phyloP scores from a whole-genome alignment of 2,888 invertebrate species.

The Drosophila rellima region DNA sequence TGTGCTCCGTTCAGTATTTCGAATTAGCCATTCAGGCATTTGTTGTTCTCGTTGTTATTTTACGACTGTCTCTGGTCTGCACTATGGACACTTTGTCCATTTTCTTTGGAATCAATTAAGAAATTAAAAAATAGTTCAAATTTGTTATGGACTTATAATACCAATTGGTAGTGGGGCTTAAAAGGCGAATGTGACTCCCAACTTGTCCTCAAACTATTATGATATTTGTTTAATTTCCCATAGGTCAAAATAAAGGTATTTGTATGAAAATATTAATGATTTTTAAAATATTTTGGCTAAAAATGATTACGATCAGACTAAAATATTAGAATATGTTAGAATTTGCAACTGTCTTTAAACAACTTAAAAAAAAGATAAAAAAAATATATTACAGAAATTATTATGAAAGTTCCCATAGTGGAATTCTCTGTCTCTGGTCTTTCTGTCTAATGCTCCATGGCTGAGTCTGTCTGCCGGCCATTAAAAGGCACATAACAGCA shows the following conservation, averaged over 20 bases:
- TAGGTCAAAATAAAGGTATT: too few relatives aligned
- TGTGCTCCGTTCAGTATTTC: conserved; percentile 10
- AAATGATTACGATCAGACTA: too few relatives aligned
- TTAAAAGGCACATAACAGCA: conserved; percentile 30
- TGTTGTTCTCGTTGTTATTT: conserved; percentile 1
- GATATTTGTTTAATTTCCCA: too few relatives aligned
- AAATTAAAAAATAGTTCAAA: not conserved
- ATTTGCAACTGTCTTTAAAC: too few relatives aligned
- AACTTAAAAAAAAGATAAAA: too few relatives aligned
- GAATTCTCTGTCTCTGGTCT: not conserved
- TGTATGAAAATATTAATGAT: too few relatives aligned
- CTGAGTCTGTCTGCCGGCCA: conserved; percentile 43
- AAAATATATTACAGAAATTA: not conserved
- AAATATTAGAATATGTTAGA: too few relatives aligned
- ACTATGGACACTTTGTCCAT: not conserved
- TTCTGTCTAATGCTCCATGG: conserved; percentile 16
- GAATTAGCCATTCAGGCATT: conserved; percentile 17
- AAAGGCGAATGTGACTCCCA: too few relatives aligned
- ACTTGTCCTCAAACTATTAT: too few relatives aligned
- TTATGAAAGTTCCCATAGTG: not conserved
- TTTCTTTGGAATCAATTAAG: not conserved
- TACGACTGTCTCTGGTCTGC: not conserved
- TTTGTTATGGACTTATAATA: not conserved
- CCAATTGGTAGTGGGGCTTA: not conserved
- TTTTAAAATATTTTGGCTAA: too few relatives aligned